These are phyloP conservation scores for Plodia interpunctella DNA, from an alignment of 1,140 invertebrate genomes.

Conservation along the genomic window DNA sequence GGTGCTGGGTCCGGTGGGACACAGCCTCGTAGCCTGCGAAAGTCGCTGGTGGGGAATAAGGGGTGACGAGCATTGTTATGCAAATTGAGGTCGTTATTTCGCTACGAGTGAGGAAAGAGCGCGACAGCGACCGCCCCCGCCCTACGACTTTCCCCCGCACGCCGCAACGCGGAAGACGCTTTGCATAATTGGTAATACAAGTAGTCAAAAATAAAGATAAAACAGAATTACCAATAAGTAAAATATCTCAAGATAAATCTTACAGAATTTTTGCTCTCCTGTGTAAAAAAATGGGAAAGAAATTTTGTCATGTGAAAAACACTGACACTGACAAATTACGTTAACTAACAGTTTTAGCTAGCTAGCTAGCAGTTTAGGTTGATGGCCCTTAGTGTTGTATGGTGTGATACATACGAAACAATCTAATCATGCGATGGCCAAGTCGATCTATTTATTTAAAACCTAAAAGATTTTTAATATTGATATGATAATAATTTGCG, in stretches of 20 bases:
- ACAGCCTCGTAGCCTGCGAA: conserved; percentile 58
- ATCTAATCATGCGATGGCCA: no score
- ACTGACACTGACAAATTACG: no score
- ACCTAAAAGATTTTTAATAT: no score
- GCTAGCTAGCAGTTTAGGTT: no score
- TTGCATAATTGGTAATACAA: conserved; percentile 74
- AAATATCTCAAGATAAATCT: neutral
- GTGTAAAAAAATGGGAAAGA: no score
- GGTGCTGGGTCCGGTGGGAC: conserved; percentile 64
- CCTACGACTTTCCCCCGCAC: conserved; percentile 48
- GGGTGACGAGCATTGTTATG: conserved; percentile 76
- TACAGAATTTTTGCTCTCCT: no score
- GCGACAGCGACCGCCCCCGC: conserved; percentile 61
- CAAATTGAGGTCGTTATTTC: conserved; percentile 77
- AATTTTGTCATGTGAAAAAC: no score
- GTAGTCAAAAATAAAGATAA: conserved; percentile 30
- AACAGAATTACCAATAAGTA: conserved; percentile 15
- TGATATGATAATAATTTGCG: no score
- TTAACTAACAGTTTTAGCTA: no score
- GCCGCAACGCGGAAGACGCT: conserved; percentile 63
- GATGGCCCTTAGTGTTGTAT: no score
- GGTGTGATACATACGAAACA: no score
- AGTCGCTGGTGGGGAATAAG: conserved; percentile 70
- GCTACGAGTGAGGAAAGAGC: conserved; percentile 74
- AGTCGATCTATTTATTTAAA: no score